Conservation (phyloP, 2,888 invertebrate species). For the Bombyx huttoni region DNA sequence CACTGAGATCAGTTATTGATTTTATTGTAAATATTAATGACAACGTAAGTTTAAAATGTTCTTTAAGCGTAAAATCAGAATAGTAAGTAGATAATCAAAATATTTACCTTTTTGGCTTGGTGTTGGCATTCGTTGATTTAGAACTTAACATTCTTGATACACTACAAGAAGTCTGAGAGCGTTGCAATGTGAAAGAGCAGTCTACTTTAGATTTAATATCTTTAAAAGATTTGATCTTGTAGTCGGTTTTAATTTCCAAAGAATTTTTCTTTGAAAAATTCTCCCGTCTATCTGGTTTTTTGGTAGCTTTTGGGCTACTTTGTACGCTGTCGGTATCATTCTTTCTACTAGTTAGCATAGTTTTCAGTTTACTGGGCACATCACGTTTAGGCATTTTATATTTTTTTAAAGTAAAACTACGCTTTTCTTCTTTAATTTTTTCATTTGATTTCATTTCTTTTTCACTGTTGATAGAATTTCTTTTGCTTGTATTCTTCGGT, state of each 20-base stretch:
- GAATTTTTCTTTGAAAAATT: constrained; percentile 51
- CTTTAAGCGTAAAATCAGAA: too few species aligned
- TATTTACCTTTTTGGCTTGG: constrained; percentile 62
- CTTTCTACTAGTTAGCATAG: constrained; percentile 75
- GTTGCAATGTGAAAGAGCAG: constrained; percentile 64
- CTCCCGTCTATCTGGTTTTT: constrained; percentile 82
- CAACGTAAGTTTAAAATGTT: too few species aligned
- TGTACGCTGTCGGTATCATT: constrained; percentile 68
- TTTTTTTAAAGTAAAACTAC: constrained; percentile 74
- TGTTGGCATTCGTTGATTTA: constrained; percentile 49
- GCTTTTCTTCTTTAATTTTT: constrained; percentile 67
- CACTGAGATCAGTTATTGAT: too few species aligned
- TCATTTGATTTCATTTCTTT: constrained; percentile 45
- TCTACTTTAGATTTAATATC: constrained; percentile 91
- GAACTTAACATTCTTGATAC: constrained; percentile 61
- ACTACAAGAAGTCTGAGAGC: constrained; percentile 63
- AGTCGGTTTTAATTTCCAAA: constrained; percentile 84
- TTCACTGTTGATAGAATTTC: constrained; percentile 57
- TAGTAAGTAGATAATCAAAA: background rate
- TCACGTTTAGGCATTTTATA: constrained; percentile 85
- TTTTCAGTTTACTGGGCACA: constrained; percentile 82
- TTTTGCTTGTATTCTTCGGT: constrained; percentile 52
- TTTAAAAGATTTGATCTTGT: constrained; percentile 80
- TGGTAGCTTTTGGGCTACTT: constrained; percentile 71
- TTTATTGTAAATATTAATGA: too few species aligned